Conservation (phyloP, 2,113 vertebrate species). For the Calidris pygmaea region DNA sequence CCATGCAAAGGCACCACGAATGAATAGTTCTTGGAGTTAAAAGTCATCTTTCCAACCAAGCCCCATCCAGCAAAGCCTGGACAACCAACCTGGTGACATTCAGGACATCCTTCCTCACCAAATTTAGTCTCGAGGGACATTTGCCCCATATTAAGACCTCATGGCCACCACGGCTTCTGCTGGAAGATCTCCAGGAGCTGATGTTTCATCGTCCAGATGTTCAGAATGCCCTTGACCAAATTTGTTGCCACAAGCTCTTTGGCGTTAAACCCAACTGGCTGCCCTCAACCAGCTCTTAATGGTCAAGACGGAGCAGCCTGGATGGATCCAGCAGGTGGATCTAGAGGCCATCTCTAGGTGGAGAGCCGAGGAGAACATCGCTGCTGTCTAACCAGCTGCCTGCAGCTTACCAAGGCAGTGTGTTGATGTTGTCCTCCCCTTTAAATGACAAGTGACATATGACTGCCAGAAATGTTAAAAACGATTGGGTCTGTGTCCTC, state of each 20-base stretch:
- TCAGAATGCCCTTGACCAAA: accelerated
- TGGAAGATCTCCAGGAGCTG: background rate
- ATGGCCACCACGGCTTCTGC: background rate
- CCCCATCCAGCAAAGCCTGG: background rate
- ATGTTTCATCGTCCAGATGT: background rate
- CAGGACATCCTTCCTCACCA: accelerated
- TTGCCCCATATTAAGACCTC: accelerated
- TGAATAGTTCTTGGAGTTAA: too few species aligned
- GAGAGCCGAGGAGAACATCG: background rate
- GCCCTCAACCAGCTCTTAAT: background rate
- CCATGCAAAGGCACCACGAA: background rate
- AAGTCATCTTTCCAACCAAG: background rate
- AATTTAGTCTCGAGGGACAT: background rate
- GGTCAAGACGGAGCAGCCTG: background rate
- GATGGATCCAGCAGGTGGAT: background rate
- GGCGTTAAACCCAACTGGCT: background rate
- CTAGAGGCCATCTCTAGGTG: background rate
- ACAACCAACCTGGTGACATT: background rate
- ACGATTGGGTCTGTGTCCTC: background rate
- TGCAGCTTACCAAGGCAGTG: background rate
- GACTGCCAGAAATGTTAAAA: background rate
- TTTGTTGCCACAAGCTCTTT: background rate
- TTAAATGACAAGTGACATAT: background rate
- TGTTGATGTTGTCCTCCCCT: background rate
- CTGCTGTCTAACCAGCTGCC: background rate